These are phyloP conservation scores for Knipowitschia caucasica DNA, from an alignment of 2,797 vertebrate species.

Conservation along the genomic window DNA sequence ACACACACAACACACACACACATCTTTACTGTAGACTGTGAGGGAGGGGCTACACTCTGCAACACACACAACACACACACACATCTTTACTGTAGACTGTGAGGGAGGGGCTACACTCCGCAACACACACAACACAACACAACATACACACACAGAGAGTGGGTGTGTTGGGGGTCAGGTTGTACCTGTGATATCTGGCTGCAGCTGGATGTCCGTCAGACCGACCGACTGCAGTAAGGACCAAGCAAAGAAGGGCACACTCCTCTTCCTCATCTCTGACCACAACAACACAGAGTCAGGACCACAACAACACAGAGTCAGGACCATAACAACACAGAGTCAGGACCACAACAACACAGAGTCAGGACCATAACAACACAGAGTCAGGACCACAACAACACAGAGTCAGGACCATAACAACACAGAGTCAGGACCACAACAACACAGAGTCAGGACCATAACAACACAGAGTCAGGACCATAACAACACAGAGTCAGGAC, in stretches of 20 bases:
- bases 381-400: background rate
- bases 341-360: too few relatives aligned
- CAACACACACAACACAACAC: too few relatives aligned
- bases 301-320: background rate
- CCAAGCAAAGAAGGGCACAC: constrained; percentile 66
- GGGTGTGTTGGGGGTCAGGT: background rate
- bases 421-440: background rate
- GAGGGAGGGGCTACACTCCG: too few relatives aligned
- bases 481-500: background rate
- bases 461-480: background rate
- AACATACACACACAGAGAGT: too few relatives aligned
- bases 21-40: too few relatives aligned
- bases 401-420: too few relatives aligned
- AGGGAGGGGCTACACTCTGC: too few relatives aligned
- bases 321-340: too few relatives aligned
- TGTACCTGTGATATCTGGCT: constrained; percentile 49
- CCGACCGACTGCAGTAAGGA: constrained; percentile 67
- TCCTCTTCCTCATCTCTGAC: constrained; percentile 54
- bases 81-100: too few relatives aligned
- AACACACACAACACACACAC: too few relatives aligned
- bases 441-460: background rate
- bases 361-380: too few relatives aligned
- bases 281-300: background rate
- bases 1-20: too few relatives aligned
- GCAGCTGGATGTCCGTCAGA: constrained; percentile 32